Conservation (phyloP, 2,797 vertebrate genomes). For the Fratercula arctica region DNA sequence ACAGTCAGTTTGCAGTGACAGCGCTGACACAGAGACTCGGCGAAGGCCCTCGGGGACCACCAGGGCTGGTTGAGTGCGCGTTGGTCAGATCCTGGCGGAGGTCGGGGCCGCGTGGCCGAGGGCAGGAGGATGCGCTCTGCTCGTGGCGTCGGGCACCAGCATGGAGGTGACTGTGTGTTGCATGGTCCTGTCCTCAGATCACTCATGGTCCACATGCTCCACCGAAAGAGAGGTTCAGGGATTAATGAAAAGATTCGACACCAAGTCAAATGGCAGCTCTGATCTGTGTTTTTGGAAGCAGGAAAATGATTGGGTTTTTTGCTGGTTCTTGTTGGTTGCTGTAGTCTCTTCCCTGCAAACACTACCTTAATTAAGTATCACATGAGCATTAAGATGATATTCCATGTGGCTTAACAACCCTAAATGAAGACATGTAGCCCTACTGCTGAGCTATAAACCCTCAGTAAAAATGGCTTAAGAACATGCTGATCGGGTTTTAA, state of each 20-base stretch:
- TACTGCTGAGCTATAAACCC: slow-evolving; percentile 45
- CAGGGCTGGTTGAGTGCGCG: not conserved
- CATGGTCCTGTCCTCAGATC: accelerated
- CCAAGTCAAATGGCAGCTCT: not conserved
- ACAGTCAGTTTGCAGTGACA: accelerated
- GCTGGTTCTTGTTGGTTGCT: not conserved
- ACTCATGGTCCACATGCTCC: accelerated
- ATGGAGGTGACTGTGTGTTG: accelerated
- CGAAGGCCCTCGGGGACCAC: accelerated
- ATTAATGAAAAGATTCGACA: not conserved
- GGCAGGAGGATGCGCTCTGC: not conserved
- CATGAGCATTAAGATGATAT: slow-evolving; percentile 25
- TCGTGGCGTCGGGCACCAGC: accelerated
- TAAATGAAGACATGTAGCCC: slow-evolving; percentile 47
- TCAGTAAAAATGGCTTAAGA: slow-evolving; percentile 49
- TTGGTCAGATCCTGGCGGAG: not conserved
- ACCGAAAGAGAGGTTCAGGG: not conserved
- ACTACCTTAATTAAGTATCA: slow-evolving; percentile 15
- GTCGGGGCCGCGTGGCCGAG: no score
- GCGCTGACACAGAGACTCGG: accelerated
- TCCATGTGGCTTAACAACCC: not conserved
- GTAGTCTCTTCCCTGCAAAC: not conserved
- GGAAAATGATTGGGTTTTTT: not conserved
- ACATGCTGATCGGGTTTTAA: slow-evolving; percentile 62
- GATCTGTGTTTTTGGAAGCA: not conserved